Base-by-base conservation (phyloP, 64 coral and sea anemone species). In the Actinia equina region DNA sequence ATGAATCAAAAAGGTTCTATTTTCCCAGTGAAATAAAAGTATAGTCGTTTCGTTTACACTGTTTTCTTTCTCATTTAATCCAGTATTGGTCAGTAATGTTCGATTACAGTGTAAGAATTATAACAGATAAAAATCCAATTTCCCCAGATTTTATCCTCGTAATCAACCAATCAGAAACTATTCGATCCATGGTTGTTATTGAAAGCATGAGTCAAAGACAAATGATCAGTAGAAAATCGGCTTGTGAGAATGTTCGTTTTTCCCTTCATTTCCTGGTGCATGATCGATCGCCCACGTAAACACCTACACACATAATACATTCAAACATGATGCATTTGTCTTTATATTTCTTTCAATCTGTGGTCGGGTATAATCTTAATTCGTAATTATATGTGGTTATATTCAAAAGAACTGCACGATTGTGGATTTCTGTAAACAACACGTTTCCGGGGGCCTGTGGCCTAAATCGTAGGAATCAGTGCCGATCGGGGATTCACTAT, bases 201-300 rank as follows among this genome's bases (percentile, higher is more conserved):
- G 62, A 65, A 65, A 23, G 22, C 62, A n/a, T 22, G 19, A 5
- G 5, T 64, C 5, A 6, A 20, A 22, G 20, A 64, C 22, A 65
- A 65, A 65, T 23, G 62, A 65, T 19, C 1, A n/a, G 62, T n/a
- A 65, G n/a, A n/a, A n/a, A n/a, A n/a, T n/a, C n/a, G n/a, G 22
- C 62, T 0, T 65, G 19, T 65, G 19, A 20, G 22, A 65, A 56
- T 56, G 62, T 65, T 65, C 17, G 19, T n/a, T 65, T 65, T n/a
- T 65, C 7, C 10, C 62, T 65, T n/a, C 62, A n/a, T 65, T 65
- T 65, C 62, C 62, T 65, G 62, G 6, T 65, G 62, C 10, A n/a
- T n/a, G n/a, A n/a, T n/a, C n/a, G n/a, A n/a, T 65, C 62, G 62
- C 62, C 62, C 62, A 65, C 62, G 62, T 65, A 20, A 65, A 65